A percentile compares a stretch with the other conserved stretches of the same genome.
Evolutionary conservation across 2,888 invertebrate genomes (phyloP).

Genomic region (Syritta pipiens): DNA sequence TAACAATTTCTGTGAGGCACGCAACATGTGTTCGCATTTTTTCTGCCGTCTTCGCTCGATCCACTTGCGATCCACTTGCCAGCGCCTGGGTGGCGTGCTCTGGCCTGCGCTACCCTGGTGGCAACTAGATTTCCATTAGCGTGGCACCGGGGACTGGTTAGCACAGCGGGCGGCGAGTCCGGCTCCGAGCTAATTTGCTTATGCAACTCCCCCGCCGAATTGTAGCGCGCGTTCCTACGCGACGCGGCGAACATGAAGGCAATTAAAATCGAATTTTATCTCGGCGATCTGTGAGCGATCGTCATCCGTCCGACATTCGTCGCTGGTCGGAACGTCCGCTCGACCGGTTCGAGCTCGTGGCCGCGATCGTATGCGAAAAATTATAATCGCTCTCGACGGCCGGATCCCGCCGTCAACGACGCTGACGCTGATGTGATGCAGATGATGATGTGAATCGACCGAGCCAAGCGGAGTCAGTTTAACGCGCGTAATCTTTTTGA

Average conservation of each 20-base stretch:
- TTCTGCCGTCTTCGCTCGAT: constrained; percentile 1
- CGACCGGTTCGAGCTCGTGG: constrained; percentile 26
- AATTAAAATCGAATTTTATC: constrained; percentile 74
- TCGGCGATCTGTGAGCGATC: constrained; percentile 26
- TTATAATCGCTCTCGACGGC: constrained; percentile 64
- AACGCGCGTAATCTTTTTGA: constrained; percentile 47
- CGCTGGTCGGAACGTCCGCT: too few relatives aligned
- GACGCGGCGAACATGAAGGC: constrained; percentile 74
- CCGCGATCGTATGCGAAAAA: constrained; percentile 52
- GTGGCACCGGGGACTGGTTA: constrained; percentile 33
- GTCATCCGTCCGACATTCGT: constrained; percentile 24
- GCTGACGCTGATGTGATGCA: constrained; percentile 35
- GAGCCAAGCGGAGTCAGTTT: not conserved
- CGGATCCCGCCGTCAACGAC: too few relatives aligned
- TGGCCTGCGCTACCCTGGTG: constrained; percentile 62
- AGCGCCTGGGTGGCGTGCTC: constrained; percentile 66
- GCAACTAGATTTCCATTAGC: constrained; percentile 58
- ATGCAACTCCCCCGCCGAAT: constrained; percentile 54
- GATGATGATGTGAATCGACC: constrained; percentile 26
- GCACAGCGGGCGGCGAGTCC: constrained; percentile 8
- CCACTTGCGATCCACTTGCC: too few relatives aligned
- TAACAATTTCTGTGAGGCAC: constrained; percentile 63
- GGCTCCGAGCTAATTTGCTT: constrained; percentile 55
- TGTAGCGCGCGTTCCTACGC: not conserved
- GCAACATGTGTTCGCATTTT: constrained; percentile 65